Percentiles rank a stretch among this genome's conserved stretches.
phyloP scores from a whole-genome alignment of 1,140 invertebrate species.

The Eufriesea mexicana region DNA sequence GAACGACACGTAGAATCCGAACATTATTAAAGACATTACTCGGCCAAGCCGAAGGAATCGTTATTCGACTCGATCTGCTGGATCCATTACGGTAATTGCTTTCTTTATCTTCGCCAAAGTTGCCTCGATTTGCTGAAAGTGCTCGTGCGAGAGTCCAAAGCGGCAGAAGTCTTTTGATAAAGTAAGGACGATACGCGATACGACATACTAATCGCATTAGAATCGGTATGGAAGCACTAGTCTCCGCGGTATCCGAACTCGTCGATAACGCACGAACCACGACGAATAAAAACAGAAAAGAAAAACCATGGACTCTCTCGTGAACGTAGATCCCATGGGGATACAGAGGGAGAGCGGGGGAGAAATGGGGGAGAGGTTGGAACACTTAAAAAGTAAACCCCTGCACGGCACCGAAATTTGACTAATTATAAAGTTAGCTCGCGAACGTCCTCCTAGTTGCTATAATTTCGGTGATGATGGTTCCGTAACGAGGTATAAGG shows the following conservation, averaged over 20 bases:
- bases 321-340: not conserved
- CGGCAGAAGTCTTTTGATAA: not conserved
- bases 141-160: not conserved
- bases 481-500: not conserved
- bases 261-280: too few species aligned
- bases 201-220: not conserved
- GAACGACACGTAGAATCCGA: not conserved
- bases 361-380: too few species aligned
- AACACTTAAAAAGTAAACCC: not conserved
- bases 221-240: not conserved
- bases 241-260: too few species aligned
- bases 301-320: too few species aligned
- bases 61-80: not conserved
- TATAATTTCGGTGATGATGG: slow-evolving; percentile 16
- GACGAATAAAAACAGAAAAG: not conserved
- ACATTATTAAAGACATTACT: not conserved
- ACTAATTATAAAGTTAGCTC: slow-evolving; percentile 37
- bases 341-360: not conserved
- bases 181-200: not conserved
- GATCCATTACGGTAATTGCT: slow-evolving; percentile 24
- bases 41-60: not conserved
- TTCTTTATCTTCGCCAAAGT: not conserved
- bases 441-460: not conserved
- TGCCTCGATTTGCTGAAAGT: not conserved
- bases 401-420: not conserved